Conservation (phyloP, 2,888 invertebrate species). For the Epirrita christyi region DNA sequence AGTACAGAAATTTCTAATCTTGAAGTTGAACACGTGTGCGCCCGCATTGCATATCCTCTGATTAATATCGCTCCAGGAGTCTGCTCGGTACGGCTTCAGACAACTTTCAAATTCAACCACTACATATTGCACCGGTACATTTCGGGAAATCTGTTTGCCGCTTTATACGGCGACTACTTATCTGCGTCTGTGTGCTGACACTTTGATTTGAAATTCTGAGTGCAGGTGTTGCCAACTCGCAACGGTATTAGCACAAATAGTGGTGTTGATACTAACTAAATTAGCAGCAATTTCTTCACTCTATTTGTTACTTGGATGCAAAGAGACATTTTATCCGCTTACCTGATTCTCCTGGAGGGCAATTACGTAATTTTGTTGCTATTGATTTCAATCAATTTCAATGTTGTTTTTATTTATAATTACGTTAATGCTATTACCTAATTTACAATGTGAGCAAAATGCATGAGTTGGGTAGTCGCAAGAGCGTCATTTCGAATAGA, state of each 20-base stretch:
- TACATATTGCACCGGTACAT: conserved; percentile 40
- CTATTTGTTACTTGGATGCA: conserved; percentile 13
- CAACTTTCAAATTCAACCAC: conserved; percentile 62
- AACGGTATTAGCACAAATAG: no score
- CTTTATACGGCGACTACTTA: conserved; percentile 22
- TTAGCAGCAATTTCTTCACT: conserved; percentile 29
- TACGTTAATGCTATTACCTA: no score
- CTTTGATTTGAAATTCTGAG: conserved; percentile 33
- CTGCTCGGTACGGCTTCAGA: conserved; percentile 60
- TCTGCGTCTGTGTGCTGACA: conserved; percentile 26
- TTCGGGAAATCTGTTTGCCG: conserved; percentile 29
- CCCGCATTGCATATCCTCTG: conserved; percentile 72
- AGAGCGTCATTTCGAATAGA: no score
- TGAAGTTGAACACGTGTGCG: conserved; percentile 66
- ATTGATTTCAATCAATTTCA: no score
- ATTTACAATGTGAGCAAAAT: no score
- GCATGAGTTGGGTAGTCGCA: no score
- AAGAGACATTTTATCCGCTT: conserved; percentile 35
- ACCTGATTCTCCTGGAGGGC: conserved; percentile 31
- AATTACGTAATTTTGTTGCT: no score
- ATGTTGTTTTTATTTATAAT: no score
- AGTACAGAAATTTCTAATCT: conserved; percentile 70
- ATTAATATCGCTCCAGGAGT: conserved; percentile 69
- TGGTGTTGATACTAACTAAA: no score
- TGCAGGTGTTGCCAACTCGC: conserved; percentile 31